Conservation (phyloP, 2,797 vertebrate species). For the Micromesistius poutassou region DNA sequence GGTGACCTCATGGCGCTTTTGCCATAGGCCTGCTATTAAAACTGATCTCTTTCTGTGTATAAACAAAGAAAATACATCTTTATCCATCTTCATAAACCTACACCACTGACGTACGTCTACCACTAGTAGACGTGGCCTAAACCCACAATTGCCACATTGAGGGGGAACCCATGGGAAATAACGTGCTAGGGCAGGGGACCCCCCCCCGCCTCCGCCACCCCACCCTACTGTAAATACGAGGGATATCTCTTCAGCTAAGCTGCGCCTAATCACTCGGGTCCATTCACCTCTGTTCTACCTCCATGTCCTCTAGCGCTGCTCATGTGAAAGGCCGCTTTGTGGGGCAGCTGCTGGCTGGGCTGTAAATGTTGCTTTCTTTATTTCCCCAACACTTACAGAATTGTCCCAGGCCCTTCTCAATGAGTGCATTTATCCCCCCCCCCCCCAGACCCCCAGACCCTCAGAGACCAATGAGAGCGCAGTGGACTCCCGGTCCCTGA, state of each 20-base stretch:
- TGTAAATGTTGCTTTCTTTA: constrained; percentile 77
- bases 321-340: constrained; percentile 73
- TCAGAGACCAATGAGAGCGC: constrained; percentile 52
- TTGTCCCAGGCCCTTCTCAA: constrained; percentile 64
- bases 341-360: constrained; percentile 37
- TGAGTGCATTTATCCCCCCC: constrained; percentile 70
- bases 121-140: constrained; percentile 10
- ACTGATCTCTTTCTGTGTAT: not conserved
- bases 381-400: constrained; percentile 73
- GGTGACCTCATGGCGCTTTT: not conserved
- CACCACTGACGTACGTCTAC: constrained; percentile 26
- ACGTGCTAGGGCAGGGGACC: constrained; percentile 13
- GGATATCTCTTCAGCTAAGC: constrained; percentile 41
- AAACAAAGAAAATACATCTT: not conserved
- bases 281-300: constrained; percentile 64
- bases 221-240: constrained; percentile 59
- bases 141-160: constrained; percentile 60
- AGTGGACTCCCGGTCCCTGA: constrained; percentile 25
- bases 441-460: not conserved
- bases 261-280: constrained; percentile 51
- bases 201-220: no score
- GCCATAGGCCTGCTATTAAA: no score
- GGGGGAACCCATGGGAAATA: constrained; percentile 25
- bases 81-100: constrained; percentile 12
- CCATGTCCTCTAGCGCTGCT: constrained; percentile 53